Evolutionary conservation across 2,888 invertebrate genomes (phyloP).

Genomic region (Syrista parreyssii): DNA sequence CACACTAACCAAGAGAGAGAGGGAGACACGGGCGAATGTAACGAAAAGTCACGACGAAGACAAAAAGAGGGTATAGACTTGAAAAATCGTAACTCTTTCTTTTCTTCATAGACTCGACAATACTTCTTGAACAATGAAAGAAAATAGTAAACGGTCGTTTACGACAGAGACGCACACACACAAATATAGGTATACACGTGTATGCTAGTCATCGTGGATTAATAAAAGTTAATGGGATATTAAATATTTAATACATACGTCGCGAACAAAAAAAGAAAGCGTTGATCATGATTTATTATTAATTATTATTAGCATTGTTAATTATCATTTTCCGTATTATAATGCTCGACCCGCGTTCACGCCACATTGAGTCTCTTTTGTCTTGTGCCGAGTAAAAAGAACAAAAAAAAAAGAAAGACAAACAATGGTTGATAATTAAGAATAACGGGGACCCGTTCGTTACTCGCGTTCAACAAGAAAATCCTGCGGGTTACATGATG

Average conservation of each 20-base stretch:
- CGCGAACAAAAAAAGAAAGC: background rate
- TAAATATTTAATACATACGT: conserved; percentile 5
- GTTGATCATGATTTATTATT: background rate
- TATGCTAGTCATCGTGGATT: conserved; percentile 2
- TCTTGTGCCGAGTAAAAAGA: background rate
- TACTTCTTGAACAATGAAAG: background rate
- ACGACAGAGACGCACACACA: conserved; percentile 2
- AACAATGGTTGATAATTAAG: background rate
- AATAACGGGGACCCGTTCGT: background rate
- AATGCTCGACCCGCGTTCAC: background rate
- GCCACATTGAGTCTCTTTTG: background rate
- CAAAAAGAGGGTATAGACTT: background rate
- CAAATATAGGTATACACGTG: background rate
- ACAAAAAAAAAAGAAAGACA: background rate
- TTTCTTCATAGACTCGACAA: background rate
- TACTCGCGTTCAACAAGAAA: background rate
- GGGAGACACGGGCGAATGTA: background rate
- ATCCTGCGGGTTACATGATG: background rate
- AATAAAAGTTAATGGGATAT: background rate
- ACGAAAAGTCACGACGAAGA: background rate
- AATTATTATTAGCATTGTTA: background rate
- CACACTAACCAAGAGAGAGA: background rate
- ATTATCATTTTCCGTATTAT: background rate
- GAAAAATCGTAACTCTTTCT: background rate
- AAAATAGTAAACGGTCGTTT: conserved; percentile 6